Evolutionary conservation across 2,888 invertebrate genomes (phyloP).

Genomic region (Trissolcus japonicus): DNA sequence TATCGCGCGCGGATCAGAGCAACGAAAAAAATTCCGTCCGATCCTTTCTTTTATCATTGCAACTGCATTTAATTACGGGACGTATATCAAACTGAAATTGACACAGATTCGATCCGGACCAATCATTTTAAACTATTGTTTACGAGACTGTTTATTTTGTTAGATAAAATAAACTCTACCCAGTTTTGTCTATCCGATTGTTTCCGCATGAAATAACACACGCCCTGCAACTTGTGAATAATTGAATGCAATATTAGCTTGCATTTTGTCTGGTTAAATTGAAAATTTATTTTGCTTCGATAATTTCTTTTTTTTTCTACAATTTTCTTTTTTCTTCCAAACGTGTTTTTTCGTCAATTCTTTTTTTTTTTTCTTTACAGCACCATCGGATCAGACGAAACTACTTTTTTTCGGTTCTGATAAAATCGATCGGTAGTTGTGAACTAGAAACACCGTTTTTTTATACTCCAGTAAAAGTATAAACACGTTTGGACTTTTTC

Average conservation of each 20-base stretch:
- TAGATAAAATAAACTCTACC: slow-evolving; percentile 3
- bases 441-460: slow-evolving; percentile 27
- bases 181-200: slow-evolving; percentile 18
- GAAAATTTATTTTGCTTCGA: background rate
- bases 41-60: slow-evolving; percentile 14
- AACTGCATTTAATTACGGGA: background rate
- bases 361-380: too few relatives aligned
- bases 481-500: background rate
- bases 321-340: background rate
- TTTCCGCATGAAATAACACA: slow-evolving; percentile 53
- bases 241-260: background rate
- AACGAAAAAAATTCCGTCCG: slow-evolving; percentile 7
- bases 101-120: background rate
- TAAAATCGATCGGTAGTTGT: background rate
- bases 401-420: too few relatives aligned
- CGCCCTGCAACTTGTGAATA: slow-evolving; percentile 48
- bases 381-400: too few relatives aligned
- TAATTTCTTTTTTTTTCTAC: background rate
- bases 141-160: background rate
- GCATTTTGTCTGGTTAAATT: background rate
- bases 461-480: slow-evolving; percentile 18
- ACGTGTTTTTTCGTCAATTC: too few relatives aligned
- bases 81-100: too few relatives aligned
- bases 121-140: background rate
- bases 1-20: slow-evolving; percentile 26